phyloP scores from a whole-genome alignment of 2,888 invertebrate species.

The Carpatolechia fugitivella region DNA sequence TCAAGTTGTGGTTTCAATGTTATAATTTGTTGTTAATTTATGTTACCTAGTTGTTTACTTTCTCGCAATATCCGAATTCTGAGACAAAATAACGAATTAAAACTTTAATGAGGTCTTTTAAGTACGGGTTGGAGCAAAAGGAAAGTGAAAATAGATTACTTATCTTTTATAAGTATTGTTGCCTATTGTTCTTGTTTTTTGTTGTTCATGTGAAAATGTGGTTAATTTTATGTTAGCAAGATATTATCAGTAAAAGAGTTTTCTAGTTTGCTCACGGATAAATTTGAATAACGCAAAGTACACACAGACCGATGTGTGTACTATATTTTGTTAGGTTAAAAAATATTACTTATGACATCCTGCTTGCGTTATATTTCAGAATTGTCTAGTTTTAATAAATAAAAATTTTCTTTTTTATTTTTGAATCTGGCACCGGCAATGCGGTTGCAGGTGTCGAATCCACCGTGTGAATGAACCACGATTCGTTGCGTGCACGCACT shows the following conservation, averaged over 20 bases:
- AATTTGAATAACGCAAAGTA: too few species aligned
- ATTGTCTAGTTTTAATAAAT: too few species aligned
- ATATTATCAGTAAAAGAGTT: background rate
- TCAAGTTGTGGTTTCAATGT: too few species aligned
- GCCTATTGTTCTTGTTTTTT: background rate
- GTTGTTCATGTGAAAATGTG: conserved; percentile 1
- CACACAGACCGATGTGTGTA: too few species aligned
- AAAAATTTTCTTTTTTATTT: too few species aligned
- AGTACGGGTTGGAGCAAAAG: background rate
- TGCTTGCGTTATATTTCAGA: too few species aligned
- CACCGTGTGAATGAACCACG: conserved; percentile 49
- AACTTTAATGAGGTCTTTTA: conserved; percentile 1
- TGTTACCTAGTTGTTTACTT: background rate
- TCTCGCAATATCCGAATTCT: background rate
- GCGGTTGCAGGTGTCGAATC: background rate
- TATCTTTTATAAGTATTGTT: background rate
- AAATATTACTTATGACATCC: too few species aligned
- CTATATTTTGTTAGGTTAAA: too few species aligned
- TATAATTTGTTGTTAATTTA: background rate
- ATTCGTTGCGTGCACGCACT: conserved; percentile 56
- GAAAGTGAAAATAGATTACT: conserved; percentile 2
- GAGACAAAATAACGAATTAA: background rate
- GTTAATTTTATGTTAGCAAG: background rate
- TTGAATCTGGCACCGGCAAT: background rate
- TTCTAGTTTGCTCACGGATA: background rate